These are phyloP conservation scores for Brachionus rotundiformis DNA, from an alignment of 1,140 invertebrate genomes.

Conservation along the genomic window DNA sequence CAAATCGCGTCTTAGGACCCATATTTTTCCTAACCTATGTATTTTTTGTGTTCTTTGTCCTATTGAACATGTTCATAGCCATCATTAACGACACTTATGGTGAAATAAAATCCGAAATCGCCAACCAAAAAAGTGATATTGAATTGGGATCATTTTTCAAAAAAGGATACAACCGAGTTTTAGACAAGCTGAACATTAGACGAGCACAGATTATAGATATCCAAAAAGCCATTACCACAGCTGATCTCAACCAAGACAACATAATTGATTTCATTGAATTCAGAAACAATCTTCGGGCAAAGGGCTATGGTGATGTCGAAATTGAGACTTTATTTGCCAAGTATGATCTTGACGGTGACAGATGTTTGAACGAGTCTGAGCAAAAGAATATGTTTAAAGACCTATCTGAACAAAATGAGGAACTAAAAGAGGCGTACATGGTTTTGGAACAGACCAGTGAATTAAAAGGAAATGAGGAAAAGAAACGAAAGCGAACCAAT, in stretches of 20 bases:
- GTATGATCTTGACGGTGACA: slow-evolving; percentile 69
- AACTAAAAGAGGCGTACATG: slow-evolving; percentile 39
- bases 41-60: slow-evolving; percentile 73
- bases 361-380: slow-evolving; percentile 67
- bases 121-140: slow-evolving; percentile 29
- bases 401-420: slow-evolving; percentile 37
- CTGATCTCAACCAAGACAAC: slow-evolving; percentile 43
- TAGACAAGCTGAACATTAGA: slow-evolving; percentile 60
- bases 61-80: slow-evolving; percentile 75
- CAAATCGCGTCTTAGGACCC: slow-evolving; percentile 71
- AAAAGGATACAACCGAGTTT: slow-evolving; percentile 59
- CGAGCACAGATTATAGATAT: slow-evolving; percentile 64
- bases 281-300: slow-evolving; percentile 56
- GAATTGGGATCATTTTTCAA: slow-evolving; percentile 44
- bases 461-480: not conserved
- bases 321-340: slow-evolving; percentile 72
- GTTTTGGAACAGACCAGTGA: slow-evolving; percentile 12
- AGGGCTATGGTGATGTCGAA: slow-evolving; percentile 71
- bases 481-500: not conserved
- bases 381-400: slow-evolving; percentile 54
- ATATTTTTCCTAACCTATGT: slow-evolving; percentile 73
- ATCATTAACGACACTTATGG: slow-evolving; percentile 74
- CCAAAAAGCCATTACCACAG: slow-evolving; percentile 62
- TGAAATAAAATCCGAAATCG: slow-evolving; percentile 55
- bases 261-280: slow-evolving; percentile 50